Percentiles rank a stretch among this genome's conserved stretches.
Evolutionary conservation across 1,140 invertebrate genomes (phyloP).

Genomic region (Metopolophium dirhodum): DNA sequence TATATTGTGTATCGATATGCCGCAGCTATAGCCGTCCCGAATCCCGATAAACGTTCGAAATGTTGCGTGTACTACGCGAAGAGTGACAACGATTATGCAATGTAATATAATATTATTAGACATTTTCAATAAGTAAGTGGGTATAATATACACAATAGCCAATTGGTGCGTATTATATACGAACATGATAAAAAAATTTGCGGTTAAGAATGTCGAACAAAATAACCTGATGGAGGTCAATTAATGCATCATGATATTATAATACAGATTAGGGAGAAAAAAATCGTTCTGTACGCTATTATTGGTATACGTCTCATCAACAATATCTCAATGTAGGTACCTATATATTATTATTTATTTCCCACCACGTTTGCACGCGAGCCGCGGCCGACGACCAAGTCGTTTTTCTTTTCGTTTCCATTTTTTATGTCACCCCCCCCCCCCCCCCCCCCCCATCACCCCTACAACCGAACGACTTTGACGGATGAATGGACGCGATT

Average conservation of each 20-base stretch:
- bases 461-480: background rate
- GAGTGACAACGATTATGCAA: no score
- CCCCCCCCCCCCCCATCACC: no score
- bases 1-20: background rate
- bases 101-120: no score
- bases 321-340: background rate
- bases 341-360: no score
- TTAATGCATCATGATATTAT: no score
- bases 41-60: no score
- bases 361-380: conserved; percentile 12
- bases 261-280: background rate
- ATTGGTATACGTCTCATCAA: background rate
- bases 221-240: no score
- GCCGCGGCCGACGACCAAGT: background rate
- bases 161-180: background rate
- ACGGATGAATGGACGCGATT: conserved; percentile 37
- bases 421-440: background rate
- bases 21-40: no score
- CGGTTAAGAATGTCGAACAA: no score
- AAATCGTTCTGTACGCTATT: background rate
- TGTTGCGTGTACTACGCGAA: no score
- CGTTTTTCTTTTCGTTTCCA: conserved; percentile 24
- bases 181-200: background rate
- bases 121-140: no score
- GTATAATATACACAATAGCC: background rate